Evolutionary conservation across 2,113 vertebrate genomes (phyloP).

Genomic region (Microcebus lehilahytsara): DNA sequence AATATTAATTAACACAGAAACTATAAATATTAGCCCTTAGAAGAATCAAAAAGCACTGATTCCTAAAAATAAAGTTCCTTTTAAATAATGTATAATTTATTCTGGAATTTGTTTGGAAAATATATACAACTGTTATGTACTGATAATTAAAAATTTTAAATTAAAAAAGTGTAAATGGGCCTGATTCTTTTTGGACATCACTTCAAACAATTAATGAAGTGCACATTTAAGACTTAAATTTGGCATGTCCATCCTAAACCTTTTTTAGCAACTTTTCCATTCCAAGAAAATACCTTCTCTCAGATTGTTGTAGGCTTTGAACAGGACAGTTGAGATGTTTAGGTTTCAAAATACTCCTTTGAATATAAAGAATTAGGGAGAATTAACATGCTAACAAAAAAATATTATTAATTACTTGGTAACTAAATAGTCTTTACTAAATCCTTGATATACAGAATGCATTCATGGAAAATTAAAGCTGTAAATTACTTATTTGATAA

Average conservation of each 20-base stretch:
- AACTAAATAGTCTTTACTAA: not conserved
- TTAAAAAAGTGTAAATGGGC: not conserved
- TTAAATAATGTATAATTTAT: slow-evolving; percentile 33
- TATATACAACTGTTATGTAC: no score
- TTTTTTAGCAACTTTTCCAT: not conserved
- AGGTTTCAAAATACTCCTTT: not conserved
- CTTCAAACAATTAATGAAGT: not conserved
- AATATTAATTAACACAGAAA: slow-evolving; percentile 35
- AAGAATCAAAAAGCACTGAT: not conserved
- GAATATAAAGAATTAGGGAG: not conserved
- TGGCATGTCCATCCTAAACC: not conserved
- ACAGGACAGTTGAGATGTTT: not conserved
- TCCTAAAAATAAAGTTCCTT: not conserved
- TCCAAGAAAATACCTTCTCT: not conserved
- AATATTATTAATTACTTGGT: not conserved
- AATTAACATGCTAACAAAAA: not conserved
- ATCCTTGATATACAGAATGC: not conserved
- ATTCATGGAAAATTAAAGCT: not conserved
- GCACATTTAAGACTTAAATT: not conserved
- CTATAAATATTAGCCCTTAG: slow-evolving; percentile 13
- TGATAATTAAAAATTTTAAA: no score
- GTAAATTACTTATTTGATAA: not conserved
- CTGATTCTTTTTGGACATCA: not conserved
- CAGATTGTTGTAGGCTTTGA: not conserved
- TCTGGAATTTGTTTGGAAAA: not conserved